Evolutionary conservation across 2,888 invertebrate genomes (phyloP), one percentile per base, ranked within the genome.

Genomic region (Germaria angustata): DNA sequence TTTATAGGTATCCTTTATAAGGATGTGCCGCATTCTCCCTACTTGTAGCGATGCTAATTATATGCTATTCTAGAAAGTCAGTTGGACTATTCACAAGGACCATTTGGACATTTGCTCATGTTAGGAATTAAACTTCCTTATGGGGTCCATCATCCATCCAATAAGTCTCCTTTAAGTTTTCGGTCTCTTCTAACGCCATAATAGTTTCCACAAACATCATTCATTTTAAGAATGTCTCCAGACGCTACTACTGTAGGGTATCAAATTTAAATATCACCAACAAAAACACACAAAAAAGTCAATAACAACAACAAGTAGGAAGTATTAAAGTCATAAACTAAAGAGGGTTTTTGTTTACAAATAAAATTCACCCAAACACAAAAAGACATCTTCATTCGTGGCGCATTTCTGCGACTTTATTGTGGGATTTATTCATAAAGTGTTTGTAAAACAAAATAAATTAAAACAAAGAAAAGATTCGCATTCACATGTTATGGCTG

Each of bases 291-390:
- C 32, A 24, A 49, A 17, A 24, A 41, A 28, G 8, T 8, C 11
- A 39, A 13, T 13, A 39, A 13, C 28, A 73, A 28, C 55, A 53
- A 44, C 63, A 79, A 71, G 79, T 75, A 82, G 82, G 75, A 82
- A 79, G 82, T 71, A 80, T 75, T 75, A 61, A 84, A 84, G 82
- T 85, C 85, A 85, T 85, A 85, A 85, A 85, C 84, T 85, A 85
- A 85, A 85, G 79, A 84, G 82, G 41, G 79, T 75, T 84, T 84
- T 80, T 80, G 78, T 84, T 80, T 84, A 84, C 83, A 84, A 84
- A 84, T 84, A 80, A 80, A 83, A 84, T 80, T 63, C 80, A 84
- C 51, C 39, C 66, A 44, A 63, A 61, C 71, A 79, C 69, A 78
- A 79, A 28, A 76, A 82, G 82, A 81, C 79, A 82, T 79, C 82